Evolutionary conservation across 1,140 invertebrate species (phyloP).

Genomic region (Adelges cooleyi): DNA sequence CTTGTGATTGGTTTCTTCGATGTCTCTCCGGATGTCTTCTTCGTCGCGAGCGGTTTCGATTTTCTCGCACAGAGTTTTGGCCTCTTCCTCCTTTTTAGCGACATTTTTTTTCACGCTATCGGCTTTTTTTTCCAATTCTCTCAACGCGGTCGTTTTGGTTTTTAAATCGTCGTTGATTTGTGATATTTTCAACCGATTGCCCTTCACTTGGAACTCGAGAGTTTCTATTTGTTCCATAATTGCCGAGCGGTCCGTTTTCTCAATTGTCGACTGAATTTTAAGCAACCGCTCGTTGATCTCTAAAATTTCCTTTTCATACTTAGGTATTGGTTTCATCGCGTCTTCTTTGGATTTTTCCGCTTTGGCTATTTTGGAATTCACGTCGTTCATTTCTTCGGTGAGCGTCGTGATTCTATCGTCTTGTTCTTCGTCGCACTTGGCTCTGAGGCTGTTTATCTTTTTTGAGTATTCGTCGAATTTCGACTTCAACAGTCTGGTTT

Average conservation of each 20-base stretch:
- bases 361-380: constrained; percentile 2
- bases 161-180: not conserved
- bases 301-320: not conserved
- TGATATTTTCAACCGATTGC: not conserved
- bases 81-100: not conserved
- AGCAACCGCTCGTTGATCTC: not conserved
- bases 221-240: not conserved
- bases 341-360: not conserved
- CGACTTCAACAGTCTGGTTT: not conserved
- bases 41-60: not conserved
- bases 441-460: not conserved
- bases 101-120: not conserved
- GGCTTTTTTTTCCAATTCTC: not conserved
- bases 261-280: not conserved
- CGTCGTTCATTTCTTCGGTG: not conserved
- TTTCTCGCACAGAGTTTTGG: not conserved
- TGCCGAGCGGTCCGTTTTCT: not conserved
- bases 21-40: constrained; percentile 1
- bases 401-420: constrained; percentile 5
- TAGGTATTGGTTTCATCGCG: not conserved
- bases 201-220: not conserved
- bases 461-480: constrained; percentile 2
- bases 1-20: not conserved
- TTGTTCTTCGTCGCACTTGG: constrained; percentile 20
- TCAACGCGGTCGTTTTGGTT: not conserved